Conservation (phyloP, 2,888 invertebrate species). For the Stenoptilia bipunctidactyla region DNA sequence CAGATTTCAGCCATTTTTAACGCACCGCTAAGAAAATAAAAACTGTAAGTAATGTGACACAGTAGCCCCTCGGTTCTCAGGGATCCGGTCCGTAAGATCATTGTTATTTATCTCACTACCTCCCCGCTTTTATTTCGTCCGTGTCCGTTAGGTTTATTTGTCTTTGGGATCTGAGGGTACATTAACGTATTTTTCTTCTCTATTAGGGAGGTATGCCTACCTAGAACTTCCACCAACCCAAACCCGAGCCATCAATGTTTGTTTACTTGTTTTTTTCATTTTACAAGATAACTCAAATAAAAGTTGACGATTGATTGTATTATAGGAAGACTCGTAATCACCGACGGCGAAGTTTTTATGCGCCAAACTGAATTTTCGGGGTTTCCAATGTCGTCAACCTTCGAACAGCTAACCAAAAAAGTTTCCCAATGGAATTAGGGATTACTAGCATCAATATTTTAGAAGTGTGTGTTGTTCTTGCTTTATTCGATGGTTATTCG, state of each 20-base stretch:
- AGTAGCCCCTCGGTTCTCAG: constrained; percentile 14
- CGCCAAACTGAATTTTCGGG: constrained; percentile 26
- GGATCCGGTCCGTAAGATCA: constrained; percentile 45
- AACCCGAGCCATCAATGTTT: constrained; percentile 39
- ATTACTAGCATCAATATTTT: background rate
- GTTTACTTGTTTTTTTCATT: constrained; percentile 61
- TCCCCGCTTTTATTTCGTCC: constrained; percentile 62
- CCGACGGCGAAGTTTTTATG: constrained; percentile 33
- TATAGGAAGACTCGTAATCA: constrained; percentile 46
- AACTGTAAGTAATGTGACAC: constrained; percentile 40
- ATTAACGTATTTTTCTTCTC: constrained; percentile 72
- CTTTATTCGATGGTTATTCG: no score
- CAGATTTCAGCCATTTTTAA: no score
- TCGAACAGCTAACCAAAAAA: background rate
- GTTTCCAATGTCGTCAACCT: no score
- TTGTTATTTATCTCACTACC: constrained; percentile 62
- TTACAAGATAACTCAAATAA: constrained; percentile 58
- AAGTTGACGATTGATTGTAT: constrained; percentile 68
- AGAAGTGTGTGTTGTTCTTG: no score
- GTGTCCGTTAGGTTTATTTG: constrained; percentile 64
- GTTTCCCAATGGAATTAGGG: background rate
- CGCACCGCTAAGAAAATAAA: constrained; percentile 21
- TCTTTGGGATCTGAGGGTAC: constrained; percentile 66
- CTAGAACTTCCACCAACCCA: constrained; percentile 64
- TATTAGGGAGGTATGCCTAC: constrained; percentile 62